Percentiles rank a stretch among this genome's conserved stretches.
Evolutionary conservation across 2,797 vertebrate species (phyloP).

Genomic region (Gymnocypris eckloni): DNA sequence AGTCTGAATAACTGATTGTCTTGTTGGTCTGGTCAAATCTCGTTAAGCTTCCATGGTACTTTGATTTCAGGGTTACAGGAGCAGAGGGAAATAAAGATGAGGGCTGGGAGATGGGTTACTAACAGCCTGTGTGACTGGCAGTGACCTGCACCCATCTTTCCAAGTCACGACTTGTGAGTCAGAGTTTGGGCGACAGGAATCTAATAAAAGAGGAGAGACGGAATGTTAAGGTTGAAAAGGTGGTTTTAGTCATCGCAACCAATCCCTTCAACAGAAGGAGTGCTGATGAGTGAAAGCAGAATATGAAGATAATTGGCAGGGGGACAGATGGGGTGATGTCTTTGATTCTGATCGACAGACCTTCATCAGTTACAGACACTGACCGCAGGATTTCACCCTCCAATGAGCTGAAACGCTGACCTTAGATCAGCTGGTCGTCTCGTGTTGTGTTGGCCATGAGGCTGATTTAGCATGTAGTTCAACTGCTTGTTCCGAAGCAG

Average conservation of each 20-base stretch:
- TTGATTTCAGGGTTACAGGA: constrained; percentile 42
- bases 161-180: constrained; percentile 68
- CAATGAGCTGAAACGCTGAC: constrained; percentile 5
- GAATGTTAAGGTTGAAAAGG: constrained; percentile 70
- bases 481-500: neutral
- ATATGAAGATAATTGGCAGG: constrained; percentile 71
- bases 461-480: neutral
- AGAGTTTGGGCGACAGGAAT: constrained; percentile 70
- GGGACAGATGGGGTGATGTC: constrained; percentile 73
- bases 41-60: constrained; percentile 32
- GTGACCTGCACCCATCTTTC: constrained; percentile 51
- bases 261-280: constrained; percentile 68
- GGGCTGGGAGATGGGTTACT: constrained; percentile 40
- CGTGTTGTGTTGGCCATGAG: neutral
- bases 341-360: constrained; percentile 43
- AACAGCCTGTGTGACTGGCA: constrained; percentile 62
- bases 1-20: constrained; percentile 45
- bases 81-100: constrained; percentile 49
- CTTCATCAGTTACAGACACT: constrained; percentile 25
- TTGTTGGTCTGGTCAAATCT: constrained; percentile 56
- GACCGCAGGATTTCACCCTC: constrained; percentile 17
- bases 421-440: neutral
- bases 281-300: constrained; percentile 38
- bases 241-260: constrained; percentile 70
- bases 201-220: constrained; percentile 65